Base-by-base conservation (phyloP, 1,140 invertebrate genomes). In the Drosophila repleta region DNA sequence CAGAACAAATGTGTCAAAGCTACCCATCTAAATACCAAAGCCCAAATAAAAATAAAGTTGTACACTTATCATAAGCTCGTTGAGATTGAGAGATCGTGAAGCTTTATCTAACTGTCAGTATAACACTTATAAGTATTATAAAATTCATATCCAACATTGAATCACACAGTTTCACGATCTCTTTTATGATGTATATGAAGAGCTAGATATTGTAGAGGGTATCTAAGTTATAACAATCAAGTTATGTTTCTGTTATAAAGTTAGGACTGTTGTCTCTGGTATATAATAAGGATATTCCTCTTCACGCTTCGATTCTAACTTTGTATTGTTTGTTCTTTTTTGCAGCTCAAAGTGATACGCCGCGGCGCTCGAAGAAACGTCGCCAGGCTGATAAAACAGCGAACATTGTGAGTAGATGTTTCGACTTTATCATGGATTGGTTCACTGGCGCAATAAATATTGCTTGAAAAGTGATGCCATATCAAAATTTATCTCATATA, bases 391-490 rank as follows among this genome's bases (percentile, higher is more conserved):
- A 92, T 52, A 92, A 92, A 66, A 68, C 84, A 55, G 73, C 79
- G 26, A 92, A 92, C 74, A 92, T 92, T 79, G 91, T 92, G 82
- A 92, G 91, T 92, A 91, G 58, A 82, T 77, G 55, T 64, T 77
- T 75, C 63, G 51, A 35, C 71, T 60, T 48, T 70, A 58, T 76
- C 55, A 71, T 65, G 66, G 68, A 79, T 74, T 52, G 53, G 55
- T 73, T 78, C 53, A 41, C 48, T 45, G 24, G 52, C 52, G 49
- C 46, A 41, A 49, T 72, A 45, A 66, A 67, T 39, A 48, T 63
- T 71, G 39, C 52, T 51, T 78, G 81, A 79, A 74, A 76, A 85
- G 66, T 77, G 83, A 75, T 83, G 76, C 32, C 35, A 17, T 15
- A 41, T 37, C n/a, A 4, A 37, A 32, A 67, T 46, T 39, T 20